Evolutionary conservation across 2,888 invertebrate species (phyloP), one percentile per base, ranked within the genome.

Genomic region (Phymatocera aterrima): DNA sequence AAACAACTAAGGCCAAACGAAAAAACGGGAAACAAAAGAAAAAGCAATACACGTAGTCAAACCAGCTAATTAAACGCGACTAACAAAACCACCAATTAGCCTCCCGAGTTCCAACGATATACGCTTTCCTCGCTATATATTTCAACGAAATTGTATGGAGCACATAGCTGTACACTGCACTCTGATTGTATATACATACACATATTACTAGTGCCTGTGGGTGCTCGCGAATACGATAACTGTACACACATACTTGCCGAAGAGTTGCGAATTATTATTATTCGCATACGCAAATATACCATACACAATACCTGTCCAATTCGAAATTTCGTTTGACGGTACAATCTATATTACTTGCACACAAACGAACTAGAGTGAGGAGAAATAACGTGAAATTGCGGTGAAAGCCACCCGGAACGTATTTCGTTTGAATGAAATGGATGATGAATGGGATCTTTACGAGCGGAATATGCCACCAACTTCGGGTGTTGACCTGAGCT

Each of bases 41-140:
- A 31, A 28, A 46, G 40, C 57, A 40, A 21, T 15, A 40, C 43
- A 28, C 60, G 57, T 75, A 60, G 57, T 34, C 57, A 57, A 57
- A 57, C 37, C 60, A 46, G 75, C 34, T 75, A 75, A 75, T 75
- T 57, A 57, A 75, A 75, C 75, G 40, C 75, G 75, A 75, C 37
- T 43, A 75, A 75, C 75, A 75, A 75, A 75, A 75, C 75, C 75
- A 40, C 75, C 57, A 75, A 57, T 75, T 75, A 75, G 57, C 40
- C 57, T 28, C 57, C 21, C 40, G 57, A 34, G 46, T 57, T 37
- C 31, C 57, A 28, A 28, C 75, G 15, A 75, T 60, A 57, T 24
- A 40, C 57, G 57, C 40, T 28, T 15, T 28, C 6, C 75, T 40
- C 57, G 24, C 57, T 75, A 48, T 60, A n/a, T n/a, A 24, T 60